phyloP scores from a whole-genome alignment of 1,140 invertebrate species.

The Camponotus vicinus region DNA sequence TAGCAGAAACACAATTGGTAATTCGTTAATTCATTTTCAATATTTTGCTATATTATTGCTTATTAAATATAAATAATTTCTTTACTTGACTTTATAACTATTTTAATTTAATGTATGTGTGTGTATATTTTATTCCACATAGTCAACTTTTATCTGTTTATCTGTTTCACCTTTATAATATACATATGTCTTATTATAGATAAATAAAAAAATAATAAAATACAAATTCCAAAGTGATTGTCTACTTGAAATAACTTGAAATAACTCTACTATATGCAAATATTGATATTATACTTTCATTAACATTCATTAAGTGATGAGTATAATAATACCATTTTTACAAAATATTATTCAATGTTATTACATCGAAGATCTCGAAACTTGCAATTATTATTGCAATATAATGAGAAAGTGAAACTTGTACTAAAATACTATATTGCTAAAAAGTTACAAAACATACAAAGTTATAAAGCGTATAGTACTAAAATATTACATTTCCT shows the following conservation, averaged over 20 bases:
- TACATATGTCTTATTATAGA: background rate
- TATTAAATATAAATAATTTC: background rate
- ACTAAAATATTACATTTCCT: background rate
- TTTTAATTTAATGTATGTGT: background rate
- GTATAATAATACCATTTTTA: background rate
- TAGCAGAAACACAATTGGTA: background rate
- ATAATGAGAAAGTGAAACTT: background rate
- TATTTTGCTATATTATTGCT: background rate
- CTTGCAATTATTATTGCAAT: background rate
- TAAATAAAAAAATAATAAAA: background rate
- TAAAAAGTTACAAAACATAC: background rate
- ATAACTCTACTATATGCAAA: background rate
- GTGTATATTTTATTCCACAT: background rate
- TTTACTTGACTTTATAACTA: background rate
- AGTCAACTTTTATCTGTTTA: background rate
- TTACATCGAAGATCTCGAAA: background rate
- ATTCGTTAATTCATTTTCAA: background rate
- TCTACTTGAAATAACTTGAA: background rate
- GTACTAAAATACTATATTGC: background rate
- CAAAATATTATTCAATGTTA: background rate
- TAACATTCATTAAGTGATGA: background rate
- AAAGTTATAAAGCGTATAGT: background rate
- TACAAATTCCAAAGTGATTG: background rate
- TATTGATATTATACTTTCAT: background rate
- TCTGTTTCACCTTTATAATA: background rate